These are phyloP conservation scores for Tokudaia tokunoshimensis DNA, from an alignment of 2,797 vertebrate species.

Conservation along the genomic window DNA sequence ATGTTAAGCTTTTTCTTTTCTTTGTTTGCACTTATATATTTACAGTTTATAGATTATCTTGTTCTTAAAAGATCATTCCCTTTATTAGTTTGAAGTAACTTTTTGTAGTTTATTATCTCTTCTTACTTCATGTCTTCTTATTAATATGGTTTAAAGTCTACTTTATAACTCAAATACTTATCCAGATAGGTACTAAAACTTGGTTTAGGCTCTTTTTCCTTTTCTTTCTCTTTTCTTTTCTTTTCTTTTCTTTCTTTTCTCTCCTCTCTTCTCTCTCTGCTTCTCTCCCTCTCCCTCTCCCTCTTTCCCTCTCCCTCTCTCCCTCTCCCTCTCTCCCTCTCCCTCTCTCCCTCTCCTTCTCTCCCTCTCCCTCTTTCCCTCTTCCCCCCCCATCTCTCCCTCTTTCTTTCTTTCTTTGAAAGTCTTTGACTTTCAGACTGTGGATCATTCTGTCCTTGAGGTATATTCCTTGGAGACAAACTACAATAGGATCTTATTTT, in stretches of 20 bases:
- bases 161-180: neutral
- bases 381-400: too few species aligned
- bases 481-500: neutral
- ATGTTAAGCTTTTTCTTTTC: neutral
- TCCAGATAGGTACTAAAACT: neutral
- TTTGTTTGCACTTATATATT: neutral
- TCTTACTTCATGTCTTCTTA: neutral
- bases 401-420: neutral
- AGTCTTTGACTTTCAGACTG: neutral
- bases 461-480: neutral
- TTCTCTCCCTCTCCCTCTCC: too few species aligned
- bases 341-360: too few species aligned
- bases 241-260: neutral
- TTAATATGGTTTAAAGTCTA: neutral
- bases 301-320: too few species aligned
- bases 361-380: too few species aligned
- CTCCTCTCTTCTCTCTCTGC: too few species aligned
- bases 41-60: neutral
- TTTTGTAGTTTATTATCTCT: neutral
- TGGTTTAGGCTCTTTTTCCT: neutral
- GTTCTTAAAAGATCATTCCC: neutral
- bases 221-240: too few species aligned
- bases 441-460: neutral
- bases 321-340: fast-evolving
- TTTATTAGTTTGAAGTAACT: neutral